These are phyloP conservation scores for Phocoena phocoena DNA, from an alignment of 2,113 vertebrate species.

Conservation along the genomic window DNA sequence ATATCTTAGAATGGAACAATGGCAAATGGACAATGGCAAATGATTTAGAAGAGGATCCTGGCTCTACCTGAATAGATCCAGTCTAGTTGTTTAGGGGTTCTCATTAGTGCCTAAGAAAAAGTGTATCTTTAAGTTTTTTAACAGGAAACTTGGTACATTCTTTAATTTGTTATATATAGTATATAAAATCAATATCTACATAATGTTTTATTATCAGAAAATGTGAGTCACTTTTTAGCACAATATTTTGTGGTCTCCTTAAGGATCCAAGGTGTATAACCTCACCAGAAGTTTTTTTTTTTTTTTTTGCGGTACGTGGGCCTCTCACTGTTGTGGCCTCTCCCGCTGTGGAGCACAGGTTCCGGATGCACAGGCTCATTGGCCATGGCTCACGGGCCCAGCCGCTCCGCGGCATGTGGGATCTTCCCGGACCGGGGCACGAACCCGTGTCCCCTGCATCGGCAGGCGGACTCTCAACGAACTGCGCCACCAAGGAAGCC, in stretches of 20 bases:
- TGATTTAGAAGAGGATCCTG: not conserved
- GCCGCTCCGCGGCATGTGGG: too few species aligned
- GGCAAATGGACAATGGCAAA: not conserved
- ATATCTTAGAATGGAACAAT: not conserved
- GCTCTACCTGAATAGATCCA: not conserved
- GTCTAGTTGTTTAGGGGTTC: rapidly evolving
- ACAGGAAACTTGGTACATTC: not conserved
- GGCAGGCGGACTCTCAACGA: too few species aligned
- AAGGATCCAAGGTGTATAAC: not conserved
- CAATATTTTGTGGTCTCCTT: not conserved
- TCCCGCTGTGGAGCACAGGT: too few species aligned
- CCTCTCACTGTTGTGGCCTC: too few species aligned
- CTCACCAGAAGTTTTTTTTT: not conserved
- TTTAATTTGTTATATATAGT: not conserved
- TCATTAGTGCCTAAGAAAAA: not conserved
- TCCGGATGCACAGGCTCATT: too few species aligned
- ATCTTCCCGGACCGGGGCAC: too few species aligned
- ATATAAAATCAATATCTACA: not conserved
- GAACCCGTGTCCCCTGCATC: too few species aligned
- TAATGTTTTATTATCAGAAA: not conserved
- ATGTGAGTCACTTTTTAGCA: rapidly evolving
- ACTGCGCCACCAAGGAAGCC: too few species aligned
- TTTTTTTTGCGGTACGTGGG: too few species aligned
- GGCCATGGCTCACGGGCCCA: too few species aligned
- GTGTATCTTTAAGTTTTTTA: not conserved